A percentile compares a stretch with the other conserved stretches of the same genome.
Conservation (phyloP, 1,140 invertebrate species). For the Ylistrum balloti region DNA sequence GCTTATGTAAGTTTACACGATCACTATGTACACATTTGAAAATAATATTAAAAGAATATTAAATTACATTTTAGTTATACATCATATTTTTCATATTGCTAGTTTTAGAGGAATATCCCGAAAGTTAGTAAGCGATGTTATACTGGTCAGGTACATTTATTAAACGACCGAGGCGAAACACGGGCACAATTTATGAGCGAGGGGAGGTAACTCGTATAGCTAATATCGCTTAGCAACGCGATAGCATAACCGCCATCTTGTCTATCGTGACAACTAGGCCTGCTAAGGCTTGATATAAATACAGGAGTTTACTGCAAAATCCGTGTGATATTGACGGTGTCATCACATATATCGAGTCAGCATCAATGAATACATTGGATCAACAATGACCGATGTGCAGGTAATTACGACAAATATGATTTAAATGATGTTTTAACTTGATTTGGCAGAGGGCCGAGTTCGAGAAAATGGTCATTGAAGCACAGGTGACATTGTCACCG, state of each 20-base stretch:
- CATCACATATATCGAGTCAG: conserved; percentile 41
- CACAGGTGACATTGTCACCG: background rate
- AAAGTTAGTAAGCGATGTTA: too few species aligned
- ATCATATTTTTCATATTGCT: too few species aligned
- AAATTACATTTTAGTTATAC: too few species aligned
- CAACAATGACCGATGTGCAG: conserved; percentile 48
- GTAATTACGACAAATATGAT: conserved; percentile 1
- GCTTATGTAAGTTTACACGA: too few species aligned
- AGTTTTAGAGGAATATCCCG: too few species aligned
- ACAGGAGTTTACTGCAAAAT: conserved; percentile 47
- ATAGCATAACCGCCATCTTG: conserved; percentile 61
- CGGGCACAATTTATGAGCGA: too few species aligned
- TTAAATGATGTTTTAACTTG: conserved; percentile 14
- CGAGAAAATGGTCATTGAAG: background rate
- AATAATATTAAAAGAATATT: too few species aligned
- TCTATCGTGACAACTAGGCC: conserved; percentile 47
- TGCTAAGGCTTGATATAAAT: background rate
- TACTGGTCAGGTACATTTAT: too few species aligned
- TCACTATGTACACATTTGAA: too few species aligned
- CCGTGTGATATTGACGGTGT: conserved; percentile 35
- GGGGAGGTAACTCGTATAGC: conserved; percentile 44
- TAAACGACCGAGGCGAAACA: too few species aligned
- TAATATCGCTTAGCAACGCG: conserved; percentile 59
- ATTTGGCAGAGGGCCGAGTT: conserved; percentile 41
- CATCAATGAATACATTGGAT: conserved; percentile 38